Evolutionary conservation across 2,113 vertebrate species (phyloP).

Genomic region (Elephantulus edwardii): DNA sequence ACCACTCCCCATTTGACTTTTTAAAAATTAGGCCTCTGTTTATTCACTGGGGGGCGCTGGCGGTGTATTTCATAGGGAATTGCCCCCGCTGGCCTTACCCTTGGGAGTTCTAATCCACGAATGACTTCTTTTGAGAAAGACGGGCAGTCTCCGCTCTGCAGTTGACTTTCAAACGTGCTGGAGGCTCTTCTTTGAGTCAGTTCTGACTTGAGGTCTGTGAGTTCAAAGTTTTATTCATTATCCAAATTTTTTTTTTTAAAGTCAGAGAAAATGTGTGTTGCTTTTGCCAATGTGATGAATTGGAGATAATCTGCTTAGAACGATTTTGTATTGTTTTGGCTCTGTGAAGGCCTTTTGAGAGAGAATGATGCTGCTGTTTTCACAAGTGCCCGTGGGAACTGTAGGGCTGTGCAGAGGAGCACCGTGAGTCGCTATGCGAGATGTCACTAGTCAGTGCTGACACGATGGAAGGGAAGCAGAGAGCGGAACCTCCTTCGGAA

Average conservation of each 20-base stretch:
- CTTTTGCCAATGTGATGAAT: not conserved
- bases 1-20: not conserved
- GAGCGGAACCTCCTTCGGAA: slow-evolving; percentile 1
- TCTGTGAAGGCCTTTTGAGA: not conserved
- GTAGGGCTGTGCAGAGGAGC: accelerated
- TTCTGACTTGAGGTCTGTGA: too few relatives aligned
- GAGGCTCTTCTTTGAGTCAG: too few relatives aligned
- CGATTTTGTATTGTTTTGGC: not conserved
- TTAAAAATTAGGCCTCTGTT: not conserved
- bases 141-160: too few relatives aligned
- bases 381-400: not conserved
- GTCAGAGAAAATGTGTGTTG: not conserved
- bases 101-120: too few relatives aligned
- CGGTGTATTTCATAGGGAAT: too few relatives aligned
- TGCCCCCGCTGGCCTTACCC: too few relatives aligned
- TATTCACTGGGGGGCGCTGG: too few relatives aligned
- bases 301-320: not conserved
- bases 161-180: too few relatives aligned
- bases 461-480: not conserved
- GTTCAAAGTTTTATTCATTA: too few relatives aligned
- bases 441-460: not conserved
- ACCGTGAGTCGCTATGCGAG: accelerated
- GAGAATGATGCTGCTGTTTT: not conserved
- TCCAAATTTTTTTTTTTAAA: not conserved
- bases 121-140: too few relatives aligned